Conservation (phyloP, 1,140 invertebrate genomes). For the Lethocerus indicus region DNA sequence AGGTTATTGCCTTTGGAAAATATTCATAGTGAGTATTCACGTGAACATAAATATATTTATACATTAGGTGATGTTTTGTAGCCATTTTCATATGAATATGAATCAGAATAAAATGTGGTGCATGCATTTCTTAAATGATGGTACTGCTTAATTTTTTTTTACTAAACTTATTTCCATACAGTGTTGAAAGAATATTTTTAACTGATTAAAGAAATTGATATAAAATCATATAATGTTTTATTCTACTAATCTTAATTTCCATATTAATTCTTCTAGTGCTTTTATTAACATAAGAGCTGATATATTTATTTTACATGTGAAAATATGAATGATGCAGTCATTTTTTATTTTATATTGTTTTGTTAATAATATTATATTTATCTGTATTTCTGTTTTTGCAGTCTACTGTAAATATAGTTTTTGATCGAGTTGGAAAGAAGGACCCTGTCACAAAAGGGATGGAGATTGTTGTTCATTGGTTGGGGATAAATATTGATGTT, state of each 20-base stretch:
- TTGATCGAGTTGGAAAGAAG: constrained; percentile 95
- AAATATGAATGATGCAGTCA: not conserved
- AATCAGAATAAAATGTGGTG: too few relatives aligned
- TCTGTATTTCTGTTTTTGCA: constrained; percentile 26
- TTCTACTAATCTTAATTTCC: too few relatives aligned
- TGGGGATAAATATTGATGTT: constrained; percentile 92
- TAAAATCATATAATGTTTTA: too few relatives aligned
- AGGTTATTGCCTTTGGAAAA: constrained; percentile 97
- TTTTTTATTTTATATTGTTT: not conserved
- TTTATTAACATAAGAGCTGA: not conserved
- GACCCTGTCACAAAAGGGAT: constrained; percentile 95
- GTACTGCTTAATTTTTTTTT: too few relatives aligned
- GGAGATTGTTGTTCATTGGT: constrained; percentile 93
- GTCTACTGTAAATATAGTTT: constrained; percentile 96
- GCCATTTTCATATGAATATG: not conserved
- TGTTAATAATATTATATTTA: not conserved
- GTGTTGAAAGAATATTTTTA: too few relatives aligned
- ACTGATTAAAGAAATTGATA: too few relatives aligned
- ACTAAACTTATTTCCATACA: too few relatives aligned
- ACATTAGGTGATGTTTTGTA: not conserved
- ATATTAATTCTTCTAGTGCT: not conserved
- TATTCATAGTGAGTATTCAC: constrained; percentile 75
- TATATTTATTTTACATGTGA: not conserved
- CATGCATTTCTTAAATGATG: too few relatives aligned
- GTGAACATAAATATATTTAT: constrained; percentile 13